Base-by-base conservation (phyloP, 2,888 invertebrate genomes). In the Drosophila neotestacea region DNA sequence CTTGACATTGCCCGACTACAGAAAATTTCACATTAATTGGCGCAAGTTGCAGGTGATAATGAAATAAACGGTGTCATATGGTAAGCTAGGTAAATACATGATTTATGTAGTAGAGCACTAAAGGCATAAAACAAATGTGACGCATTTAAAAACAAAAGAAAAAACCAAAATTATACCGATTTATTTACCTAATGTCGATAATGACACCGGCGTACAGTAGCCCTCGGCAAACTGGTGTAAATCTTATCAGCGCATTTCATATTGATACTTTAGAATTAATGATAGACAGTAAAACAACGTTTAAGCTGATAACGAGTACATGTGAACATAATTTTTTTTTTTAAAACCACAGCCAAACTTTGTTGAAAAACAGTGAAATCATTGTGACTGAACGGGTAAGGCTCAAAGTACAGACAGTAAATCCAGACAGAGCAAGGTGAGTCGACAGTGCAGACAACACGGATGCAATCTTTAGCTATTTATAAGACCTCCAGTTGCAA, bases 1-100 rank as follows among this genome's bases (percentile, higher is more conserved):
- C 72, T 68, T 76, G 76, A 76, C 77, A 76, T 76, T 76, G 77
- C 11, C 42, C 65, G 6, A 11, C 60, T 54, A 46, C 30, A 38
- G 44, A 39, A 10, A 55, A 60, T 60, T 72, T 60, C 60, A 60
- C 55, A 59, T 41, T 41, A 36, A 61, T 47, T 51, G 50, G 32
- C 58, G 27, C 36, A 56, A 54, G 56, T 64, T 64, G 27, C 46
- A 10, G 28, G 27, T 44, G 66, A 66, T 71, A 63, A 48, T 55
- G 51, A 70, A 58, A 58, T 42, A 42, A 4, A 10, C 30, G 48
- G 16, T 55, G 50, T 58, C 64, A 75, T 50, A 27, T 46, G 64
- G 27, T 64, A 54, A 76, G 52, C 48, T 10, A n/a, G 48, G 16
- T 42, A 30, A 67, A 27, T 52, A 28, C 39, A 38, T 73, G 63